Percentiles rank a stretch among this genome's conserved stretches.
Conservation (phyloP, 2,113 vertebrate genomes). For the Protomyctophum bolini region DNA sequence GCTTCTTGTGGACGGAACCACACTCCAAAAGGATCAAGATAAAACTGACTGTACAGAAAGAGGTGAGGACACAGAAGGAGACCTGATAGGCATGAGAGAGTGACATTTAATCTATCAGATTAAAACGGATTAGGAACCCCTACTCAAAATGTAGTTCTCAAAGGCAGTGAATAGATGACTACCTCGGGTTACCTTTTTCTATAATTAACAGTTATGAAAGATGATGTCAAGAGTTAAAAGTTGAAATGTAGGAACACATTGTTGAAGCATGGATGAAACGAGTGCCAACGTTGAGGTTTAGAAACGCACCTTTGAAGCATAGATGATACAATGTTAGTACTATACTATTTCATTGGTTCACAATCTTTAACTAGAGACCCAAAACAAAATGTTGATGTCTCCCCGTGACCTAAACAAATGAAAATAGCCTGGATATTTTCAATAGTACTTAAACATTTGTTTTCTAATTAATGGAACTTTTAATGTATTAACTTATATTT, state of each 20-base stretch:
- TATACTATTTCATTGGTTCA: no score
- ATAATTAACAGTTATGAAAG: background rate
- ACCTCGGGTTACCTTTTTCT: background rate
- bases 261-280: no score
- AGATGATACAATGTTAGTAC: background rate
- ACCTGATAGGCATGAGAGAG: constrained; percentile 12
- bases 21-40: constrained; percentile 97
- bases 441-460: no score
- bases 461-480: no score
- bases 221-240: background rate
- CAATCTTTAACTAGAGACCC: no score
- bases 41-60: constrained; percentile 96
- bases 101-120: constrained; percentile 22
- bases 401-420: no score
- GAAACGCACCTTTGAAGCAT: background rate
- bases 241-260: background rate
- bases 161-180: background rate
- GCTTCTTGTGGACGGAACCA: constrained; percentile 97
- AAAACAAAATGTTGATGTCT: no score
- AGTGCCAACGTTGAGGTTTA: background rate
- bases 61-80: constrained; percentile 76
- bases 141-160: background rate
- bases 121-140: background rate
- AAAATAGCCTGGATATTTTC: no score
- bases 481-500: no score